A percentile compares a stretch with the other conserved stretches of the same genome.
Evolutionary conservation across 2,888 invertebrate genomes (phyloP).

Genomic region (Luperina testacea): DNA sequence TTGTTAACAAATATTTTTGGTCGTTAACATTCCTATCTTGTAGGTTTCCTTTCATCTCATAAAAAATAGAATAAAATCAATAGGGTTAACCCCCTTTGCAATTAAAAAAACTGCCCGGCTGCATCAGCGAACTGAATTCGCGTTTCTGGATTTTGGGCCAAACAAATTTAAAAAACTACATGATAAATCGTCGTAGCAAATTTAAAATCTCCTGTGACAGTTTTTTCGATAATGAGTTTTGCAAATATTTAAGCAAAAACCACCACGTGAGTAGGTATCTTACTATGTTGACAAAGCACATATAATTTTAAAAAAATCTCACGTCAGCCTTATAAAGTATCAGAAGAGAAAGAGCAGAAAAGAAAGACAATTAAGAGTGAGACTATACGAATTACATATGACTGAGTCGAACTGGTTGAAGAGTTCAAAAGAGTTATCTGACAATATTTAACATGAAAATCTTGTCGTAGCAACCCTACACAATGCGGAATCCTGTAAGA

Average conservation of each 20-base stretch:
- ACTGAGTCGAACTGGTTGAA: not conserved
- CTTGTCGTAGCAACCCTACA: conserved; percentile 39
- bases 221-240: too few species aligned
- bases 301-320: too few species aligned
- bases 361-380: not conserved
- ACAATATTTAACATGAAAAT: not conserved
- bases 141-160: too few species aligned
- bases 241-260: too few species aligned
- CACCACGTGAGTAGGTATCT: too few species aligned
- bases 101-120: not conserved
- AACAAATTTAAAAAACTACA: too few species aligned
- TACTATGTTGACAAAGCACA: too few species aligned
- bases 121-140: too few species aligned
- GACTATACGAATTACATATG: too few species aligned
- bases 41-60: not conserved
- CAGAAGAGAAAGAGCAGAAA: not conserved
- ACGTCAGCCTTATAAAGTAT: too few species aligned
- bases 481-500: conserved; percentile 61
- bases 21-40: too few species aligned
- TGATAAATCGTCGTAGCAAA: not conserved
- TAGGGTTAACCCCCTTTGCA: not conserved
- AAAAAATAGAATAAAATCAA: not conserved
- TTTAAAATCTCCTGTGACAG: too few species aligned
- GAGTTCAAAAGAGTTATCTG: not conserved
- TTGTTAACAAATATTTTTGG: not conserved